Evolutionary conservation across 2,888 invertebrate genomes (phyloP), one percentile per base, ranked within the genome.

Genomic region (Lagria hirta): DNA sequence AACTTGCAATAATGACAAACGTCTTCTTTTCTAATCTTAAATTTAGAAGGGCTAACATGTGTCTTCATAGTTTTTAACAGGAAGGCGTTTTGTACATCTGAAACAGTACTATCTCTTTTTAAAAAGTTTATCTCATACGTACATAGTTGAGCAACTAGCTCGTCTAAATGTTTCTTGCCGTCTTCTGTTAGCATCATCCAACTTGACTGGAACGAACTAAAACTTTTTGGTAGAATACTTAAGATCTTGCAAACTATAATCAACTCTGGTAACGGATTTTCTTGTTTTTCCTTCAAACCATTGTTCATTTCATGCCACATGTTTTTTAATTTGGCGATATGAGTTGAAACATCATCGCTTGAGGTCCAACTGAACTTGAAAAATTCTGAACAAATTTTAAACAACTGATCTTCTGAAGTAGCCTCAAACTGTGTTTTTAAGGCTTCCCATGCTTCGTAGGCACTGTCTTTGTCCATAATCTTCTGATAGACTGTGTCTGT

Each of bases 401-500:
- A 66, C 15, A 68, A 23, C 48, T 64, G 62, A 52, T 66, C 61
- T 41, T 58, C 60, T 4, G 63, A 58, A 14, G 56, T 47, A 17
- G 63, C 60, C 44, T 64, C 57, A 37, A 63, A 64, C 4, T 58
- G 36, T 14, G 43, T 37, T 36, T 57, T 59, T 17, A 60, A 50
- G n/a, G n/a, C n/a, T n/a, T n/a, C n/a, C n/a, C n/a, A n/a, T n/a
- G n/a, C n/a, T n/a, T n/a, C n/a, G n/a, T n/a, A n/a, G n/a, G n/a
- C n/a, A n/a, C n/a, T n/a, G n/a, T n/a, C n/a, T n/a, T 55, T 60
- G 38, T 64, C 65, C 63, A 65, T 64, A 17, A 64, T 62, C 40
- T 66, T 67, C 22, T 64, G 58, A 49, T 65, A 58, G 1, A 66
- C 59, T 6, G 48, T 40, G 43, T 64, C 64, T 13, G 56, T 60